These are phyloP conservation scores for Steatornis caripensis DNA, from an alignment of 2,113 vertebrate species.

Conservation along the genomic window DNA sequence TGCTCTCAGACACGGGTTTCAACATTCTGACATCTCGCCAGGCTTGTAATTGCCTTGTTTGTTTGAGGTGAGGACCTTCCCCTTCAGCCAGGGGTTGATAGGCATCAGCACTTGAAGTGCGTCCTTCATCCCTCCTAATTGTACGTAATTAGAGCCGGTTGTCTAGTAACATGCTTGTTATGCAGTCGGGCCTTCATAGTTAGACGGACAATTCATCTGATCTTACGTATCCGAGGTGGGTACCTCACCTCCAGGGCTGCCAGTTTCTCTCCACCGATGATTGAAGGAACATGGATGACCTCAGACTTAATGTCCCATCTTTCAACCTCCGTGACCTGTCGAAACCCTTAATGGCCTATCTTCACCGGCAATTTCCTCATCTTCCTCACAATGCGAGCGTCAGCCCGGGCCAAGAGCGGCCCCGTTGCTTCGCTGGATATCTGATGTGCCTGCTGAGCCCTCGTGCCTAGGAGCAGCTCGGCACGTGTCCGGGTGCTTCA, in stretches of 20 bases:
- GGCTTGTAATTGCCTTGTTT: not conserved
- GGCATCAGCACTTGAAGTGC: not conserved
- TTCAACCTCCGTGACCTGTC: not conserved
- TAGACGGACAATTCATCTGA: not conserved
- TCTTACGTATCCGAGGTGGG: not conserved
- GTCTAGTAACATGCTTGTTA: constrained; percentile 13
- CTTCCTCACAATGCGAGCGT: not conserved
- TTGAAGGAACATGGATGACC: not conserved
- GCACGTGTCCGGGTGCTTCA: not conserved
- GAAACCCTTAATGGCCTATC: not conserved
- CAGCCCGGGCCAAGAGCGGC: not conserved
- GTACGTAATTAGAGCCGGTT: not conserved
- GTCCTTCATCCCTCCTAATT: not conserved
- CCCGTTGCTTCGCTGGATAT: not conserved
- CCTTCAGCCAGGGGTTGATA: not conserved
- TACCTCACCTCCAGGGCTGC: not conserved
- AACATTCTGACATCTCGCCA: not conserved
- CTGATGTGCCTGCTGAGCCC: not conserved
- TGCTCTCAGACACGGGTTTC: not conserved
- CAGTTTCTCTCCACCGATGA: not conserved
- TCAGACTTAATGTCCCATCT: not conserved
- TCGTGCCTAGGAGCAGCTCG: rapidly evolving
- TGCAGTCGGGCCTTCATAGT: not conserved
- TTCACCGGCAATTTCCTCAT: not conserved
- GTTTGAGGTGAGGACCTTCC: not conserved